A percentile compares a stretch with the other conserved stretches of the same genome.
phyloP scores from a whole-genome alignment of 2,888 invertebrate genomes.

The Lasioglossum pauxillum region DNA sequence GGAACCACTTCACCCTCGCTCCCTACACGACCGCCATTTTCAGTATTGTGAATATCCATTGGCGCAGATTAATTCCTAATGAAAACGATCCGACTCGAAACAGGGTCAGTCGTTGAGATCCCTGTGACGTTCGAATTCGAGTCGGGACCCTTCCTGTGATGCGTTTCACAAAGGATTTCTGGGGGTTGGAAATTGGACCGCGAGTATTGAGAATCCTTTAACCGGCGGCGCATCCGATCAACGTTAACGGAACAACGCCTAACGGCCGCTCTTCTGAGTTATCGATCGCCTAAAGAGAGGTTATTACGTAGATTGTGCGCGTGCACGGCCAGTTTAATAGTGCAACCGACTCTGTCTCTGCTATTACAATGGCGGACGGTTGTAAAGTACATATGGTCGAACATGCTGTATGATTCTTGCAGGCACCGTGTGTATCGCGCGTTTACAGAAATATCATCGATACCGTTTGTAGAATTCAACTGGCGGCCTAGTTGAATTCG shows the following conservation, averaged over 20 bases:
- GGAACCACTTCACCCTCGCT: background rate
- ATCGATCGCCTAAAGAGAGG: constrained; percentile 59
- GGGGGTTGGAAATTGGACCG: constrained; percentile 25
- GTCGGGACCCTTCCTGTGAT: constrained; percentile 36
- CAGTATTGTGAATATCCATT: constrained; percentile 26
- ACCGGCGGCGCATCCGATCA: constrained; percentile 27
- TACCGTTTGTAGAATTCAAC: constrained; percentile 48
- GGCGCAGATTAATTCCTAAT: constrained; percentile 43
- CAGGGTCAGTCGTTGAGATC: constrained; percentile 34
- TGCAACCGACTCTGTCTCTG: constrained; percentile 45
- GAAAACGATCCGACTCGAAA: constrained; percentile 39
- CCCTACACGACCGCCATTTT: background rate
- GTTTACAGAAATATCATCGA: constrained; percentile 36
- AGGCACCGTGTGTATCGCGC: background rate
- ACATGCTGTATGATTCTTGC: constrained; percentile 5
- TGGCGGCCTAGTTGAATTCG: constrained; percentile 19
- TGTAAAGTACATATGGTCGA: constrained; percentile 35
- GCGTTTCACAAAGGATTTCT: constrained; percentile 26
- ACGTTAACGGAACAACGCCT: constrained; percentile 62
- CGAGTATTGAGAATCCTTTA: constrained; percentile 49
- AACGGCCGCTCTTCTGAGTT: constrained; percentile 38
- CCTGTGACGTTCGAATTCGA: constrained; percentile 29
- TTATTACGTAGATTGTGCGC: constrained; percentile 56
- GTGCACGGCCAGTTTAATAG: constrained; percentile 35
- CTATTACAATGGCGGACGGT: constrained; percentile 60